These are phyloP conservation scores for Eulemur albifrons DNA, from an alignment of 2,797 vertebrate species.

Conservation along the genomic window DNA sequence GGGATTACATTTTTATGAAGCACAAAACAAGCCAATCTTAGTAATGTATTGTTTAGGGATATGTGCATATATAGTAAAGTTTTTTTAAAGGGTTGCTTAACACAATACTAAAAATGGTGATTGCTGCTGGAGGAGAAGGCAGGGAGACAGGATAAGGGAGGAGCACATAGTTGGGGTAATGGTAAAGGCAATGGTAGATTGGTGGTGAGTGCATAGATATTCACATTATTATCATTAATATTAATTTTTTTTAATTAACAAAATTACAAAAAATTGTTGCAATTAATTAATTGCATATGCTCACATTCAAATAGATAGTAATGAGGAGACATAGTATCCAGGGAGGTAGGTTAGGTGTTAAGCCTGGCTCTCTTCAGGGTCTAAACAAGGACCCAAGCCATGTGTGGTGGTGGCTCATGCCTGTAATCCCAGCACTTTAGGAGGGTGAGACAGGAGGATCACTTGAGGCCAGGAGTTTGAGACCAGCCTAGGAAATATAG, in stretches of 20 bases:
- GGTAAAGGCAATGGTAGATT: not conserved
- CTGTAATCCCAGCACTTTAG: not conserved
- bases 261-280: too few relatives aligned
- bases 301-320: not conserved
- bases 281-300: not conserved
- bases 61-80: not conserved
- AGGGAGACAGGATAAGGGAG: not conserved
- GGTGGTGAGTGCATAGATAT: not conserved
- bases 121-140: not conserved
- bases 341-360: not conserved
- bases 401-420: not conserved
- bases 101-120: not conserved
- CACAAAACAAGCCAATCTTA: not conserved
- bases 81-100: not conserved
- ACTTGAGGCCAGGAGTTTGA: not conserved
- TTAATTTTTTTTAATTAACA: not conserved
- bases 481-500: not conserved
- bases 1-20: constrained; percentile 44
- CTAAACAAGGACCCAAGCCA: not conserved
- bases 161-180: accelerated
- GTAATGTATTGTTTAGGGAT: not conserved
- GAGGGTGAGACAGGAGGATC: not conserved
- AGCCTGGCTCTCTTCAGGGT: not conserved
- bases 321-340: not conserved
- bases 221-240: not conserved